Evolutionary conservation across 2,113 vertebrate genomes (phyloP), one percentile per base, ranked within the genome.

Genomic region (Hucho hucho): DNA sequence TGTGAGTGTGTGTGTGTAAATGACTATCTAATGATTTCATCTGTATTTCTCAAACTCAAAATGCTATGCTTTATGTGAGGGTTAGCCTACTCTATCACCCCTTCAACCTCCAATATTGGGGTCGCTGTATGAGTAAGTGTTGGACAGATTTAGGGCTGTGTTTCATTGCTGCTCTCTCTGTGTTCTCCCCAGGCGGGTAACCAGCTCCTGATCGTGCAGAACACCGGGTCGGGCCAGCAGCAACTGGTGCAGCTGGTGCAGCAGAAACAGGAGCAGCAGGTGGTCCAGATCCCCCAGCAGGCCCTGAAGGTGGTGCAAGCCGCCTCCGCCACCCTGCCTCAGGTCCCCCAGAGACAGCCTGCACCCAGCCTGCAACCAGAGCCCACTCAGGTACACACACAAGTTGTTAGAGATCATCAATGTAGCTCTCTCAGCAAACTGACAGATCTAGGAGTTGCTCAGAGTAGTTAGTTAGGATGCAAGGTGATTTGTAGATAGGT

Each of bases 221-320:
- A 95, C 87, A 95, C 96, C 0, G 96, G 94, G 20, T 95, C 96
- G 0, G 96, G 94, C 20, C 96, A 97, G 90, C 96, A 96, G 82
- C 97, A 99, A 85, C 96, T 98, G 92, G 92, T 99, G 0, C 98
- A 99, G 87, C 92, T 98, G 88, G 93, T 98, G 63, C 96, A 97
- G 81, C 92, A 96, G 75, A 87, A 94, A 78, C 84, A 80, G 3
- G 92, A 94, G 0, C 85, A 92, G 68, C 92, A 96, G 80, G 88
- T 97, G 84, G 97, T 98, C 64, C 97, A 97, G 92, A 99, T 99
- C 83, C 98, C 98, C 0, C 94, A 92, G 82, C 98, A 99, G 89
- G 98, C 98, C 1, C 88, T 99, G 74, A 95, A 98, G 1, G 98
- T 99, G 83, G 98, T 99, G 20, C 97, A 99, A 86, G 98, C 98